Evolutionary conservation across 2,888 invertebrate species (phyloP), one percentile per base, ranked within the genome.

Genomic region (Aleiodes alternator): DNA sequence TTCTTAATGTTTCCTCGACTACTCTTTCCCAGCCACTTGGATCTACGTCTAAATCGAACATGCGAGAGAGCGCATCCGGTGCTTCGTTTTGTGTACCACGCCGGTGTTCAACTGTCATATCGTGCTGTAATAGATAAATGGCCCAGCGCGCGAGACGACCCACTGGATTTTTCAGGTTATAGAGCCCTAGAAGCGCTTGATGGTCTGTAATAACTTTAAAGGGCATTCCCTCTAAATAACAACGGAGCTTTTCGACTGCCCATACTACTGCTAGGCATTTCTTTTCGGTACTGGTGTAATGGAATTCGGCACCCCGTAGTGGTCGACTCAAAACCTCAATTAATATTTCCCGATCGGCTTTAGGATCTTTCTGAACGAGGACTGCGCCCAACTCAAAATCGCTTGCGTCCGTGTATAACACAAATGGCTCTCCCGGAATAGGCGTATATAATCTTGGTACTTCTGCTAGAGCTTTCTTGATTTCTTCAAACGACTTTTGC

Each of bases 301-400:
- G 31, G 31, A 31, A 31, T 38, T 80, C 77, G 0, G 80, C 76
- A 4, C 77, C 75, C 23, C 69, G n/a, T 43, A 80, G 43, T 29
- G 77, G 73, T 71, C 78, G 72, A 69, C 77, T 80, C 0, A 76
- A 43, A 11, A 78, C 73, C 14, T 74, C 73, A 5, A 78, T 66
- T 4, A 80, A 14, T 53, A 71, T 34, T 73, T 79, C 77, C 31
- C 64, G 69, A 4, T 75, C 56, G 7, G 34, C 69, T 5, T 76
- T 59, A 1, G 69, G 61, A 23, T 78, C 76, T 48, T 56, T 34
- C 14, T 80, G 79, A 9, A 73, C 73, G 6, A 79, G 66, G 0
- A 81, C 73, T 0, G 79, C 80, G 7, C 79, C 76, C n/a, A 81
- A 43, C 0, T 78, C 78, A 8, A 73, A 75, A 11, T 81, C 79